A percentile compares a stretch with the other conserved stretches of the same genome.
Evolutionary conservation across 2,113 vertebrate species (phyloP).

Genomic region (Pelvicachromis taeniatus): DNA sequence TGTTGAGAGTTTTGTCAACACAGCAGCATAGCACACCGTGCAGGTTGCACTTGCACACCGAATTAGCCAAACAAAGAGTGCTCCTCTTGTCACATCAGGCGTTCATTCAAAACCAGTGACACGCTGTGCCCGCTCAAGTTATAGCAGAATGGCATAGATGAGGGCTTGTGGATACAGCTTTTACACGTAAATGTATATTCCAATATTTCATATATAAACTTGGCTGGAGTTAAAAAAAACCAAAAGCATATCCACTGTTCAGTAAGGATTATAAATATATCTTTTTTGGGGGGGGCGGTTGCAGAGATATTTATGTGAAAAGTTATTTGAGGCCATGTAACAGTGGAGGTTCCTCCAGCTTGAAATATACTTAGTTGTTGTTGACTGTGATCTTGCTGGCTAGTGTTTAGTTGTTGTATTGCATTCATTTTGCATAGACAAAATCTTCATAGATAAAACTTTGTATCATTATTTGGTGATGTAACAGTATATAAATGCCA

Average conservation of each 20-base stretch:
- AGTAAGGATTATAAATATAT: not conserved
- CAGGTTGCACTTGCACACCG: not conserved
- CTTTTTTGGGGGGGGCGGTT: not conserved
- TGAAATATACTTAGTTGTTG: not conserved
- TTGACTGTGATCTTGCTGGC: not conserved
- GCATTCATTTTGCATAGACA: not conserved
- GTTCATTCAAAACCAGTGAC: not conserved
- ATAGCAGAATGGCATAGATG: not conserved
- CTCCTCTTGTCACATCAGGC: not conserved
- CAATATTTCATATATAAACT: not conserved
- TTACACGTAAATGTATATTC: not conserved
- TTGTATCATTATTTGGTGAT: not conserved
- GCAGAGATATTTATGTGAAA: not conserved
- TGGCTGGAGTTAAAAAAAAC: rapidly evolving
- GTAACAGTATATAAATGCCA: not conserved
- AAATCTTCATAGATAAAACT: not conserved
- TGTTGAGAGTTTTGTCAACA: conserved; percentile 25
- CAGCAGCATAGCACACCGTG: not conserved
- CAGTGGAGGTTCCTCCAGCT: not conserved
- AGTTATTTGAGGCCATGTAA: not conserved
- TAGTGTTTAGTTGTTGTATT: not conserved
- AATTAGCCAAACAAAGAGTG: conserved; percentile 37
- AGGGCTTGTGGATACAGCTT: not conserved
- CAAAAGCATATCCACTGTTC: not conserved
- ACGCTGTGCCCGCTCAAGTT: too few species aligned